Base-by-base conservation (phyloP, 2,888 invertebrate genomes). In the Epistrophe grossulariae region DNA sequence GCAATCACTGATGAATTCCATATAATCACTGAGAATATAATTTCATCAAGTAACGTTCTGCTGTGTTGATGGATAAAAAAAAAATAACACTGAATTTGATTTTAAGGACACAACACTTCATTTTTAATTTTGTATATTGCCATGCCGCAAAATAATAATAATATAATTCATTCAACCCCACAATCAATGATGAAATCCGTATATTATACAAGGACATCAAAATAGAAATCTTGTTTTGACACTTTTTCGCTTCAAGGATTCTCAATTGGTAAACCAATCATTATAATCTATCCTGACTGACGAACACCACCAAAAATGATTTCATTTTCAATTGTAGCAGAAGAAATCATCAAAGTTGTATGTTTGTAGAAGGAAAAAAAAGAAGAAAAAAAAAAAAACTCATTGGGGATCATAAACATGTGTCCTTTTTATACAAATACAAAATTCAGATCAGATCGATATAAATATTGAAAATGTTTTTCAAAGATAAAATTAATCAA, bases 171-270 rank as follows among this genome's bases (percentile, higher is more conserved):
- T 62, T 28, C 45, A 80, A 55, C 60, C 60, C 59, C 71, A 45
- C 35, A 35, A 35, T 8, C 9, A 8, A 35, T 68, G 72, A 66
- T 45, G 62, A 59, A 60, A 76, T 66, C 52, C 60, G 48, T 60
- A 79, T 68, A 76, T 68, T 24, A 24, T 24, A 24, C 3, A 76
- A 78, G 82, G 76, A 82, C 78, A 76, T 79, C 72, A 85, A 71
- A 79, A 79, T 55, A 79, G 74, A 82, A 87, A 82, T 87, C 87
- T 83, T 87, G 82, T 87, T 83, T 87, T 87, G 87, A 87, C 87
- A 87, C 87, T 79, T 87, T 87, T 87, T 82, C 87, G 76, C 79
- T 76, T 87, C 87, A 72, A 87, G 87, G 72, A 87, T 76, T 87
- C 48, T 79, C 68, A 83, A 87, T 85, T 82, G 79, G n/a, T 70